A percentile compares a stretch with the other conserved stretches of the same genome.
Evolutionary conservation across 2,113 vertebrate genomes (phyloP).

Genomic region (Burhinus bistriatus): DNA sequence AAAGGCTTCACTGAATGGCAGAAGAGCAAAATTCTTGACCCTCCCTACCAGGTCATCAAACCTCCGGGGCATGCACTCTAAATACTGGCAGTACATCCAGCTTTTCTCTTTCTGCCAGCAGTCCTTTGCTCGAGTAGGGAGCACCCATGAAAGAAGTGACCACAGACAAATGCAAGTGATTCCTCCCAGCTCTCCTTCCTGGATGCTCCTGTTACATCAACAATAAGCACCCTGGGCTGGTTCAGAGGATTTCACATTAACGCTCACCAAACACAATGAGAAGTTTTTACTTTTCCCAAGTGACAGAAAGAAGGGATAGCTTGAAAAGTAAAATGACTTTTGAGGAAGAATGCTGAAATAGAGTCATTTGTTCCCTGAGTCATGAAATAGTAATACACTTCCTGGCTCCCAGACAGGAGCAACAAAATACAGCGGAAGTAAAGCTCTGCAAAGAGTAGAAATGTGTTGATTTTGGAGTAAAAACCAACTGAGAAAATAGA

Average conservation of each 20-base stretch:
- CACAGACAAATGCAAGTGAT: neutral
- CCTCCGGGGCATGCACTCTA: rapidly evolving
- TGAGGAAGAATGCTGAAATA: neutral
- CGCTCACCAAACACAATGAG: neutral
- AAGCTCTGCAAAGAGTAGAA: neutral
- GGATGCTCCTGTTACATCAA: neutral
- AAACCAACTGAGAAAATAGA: neutral
- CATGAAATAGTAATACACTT: slow-evolving; percentile 20
- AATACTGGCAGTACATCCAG: neutral
- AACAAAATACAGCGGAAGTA: slow-evolving; percentile 3
- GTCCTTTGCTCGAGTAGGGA: neutral
- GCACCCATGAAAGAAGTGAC: neutral
- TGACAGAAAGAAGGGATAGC: neutral
- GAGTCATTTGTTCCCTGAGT: neutral
- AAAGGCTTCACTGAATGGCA: neutral
- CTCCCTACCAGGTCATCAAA: neutral
- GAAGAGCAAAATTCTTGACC: neutral
- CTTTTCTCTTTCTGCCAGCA: neutral
- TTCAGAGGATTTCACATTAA: neutral
- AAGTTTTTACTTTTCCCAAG: neutral
- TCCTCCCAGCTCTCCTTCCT: neutral
- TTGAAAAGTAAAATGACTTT: neutral
- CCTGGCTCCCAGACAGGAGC: neutral
- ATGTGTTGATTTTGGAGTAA: neutral
- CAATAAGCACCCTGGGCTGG: neutral